A percentile compares a stretch with the other conserved stretches of the same genome.
phyloP scores from a whole-genome alignment of 2,888 invertebrate genomes.

The Sphaeridia pumilis region DNA sequence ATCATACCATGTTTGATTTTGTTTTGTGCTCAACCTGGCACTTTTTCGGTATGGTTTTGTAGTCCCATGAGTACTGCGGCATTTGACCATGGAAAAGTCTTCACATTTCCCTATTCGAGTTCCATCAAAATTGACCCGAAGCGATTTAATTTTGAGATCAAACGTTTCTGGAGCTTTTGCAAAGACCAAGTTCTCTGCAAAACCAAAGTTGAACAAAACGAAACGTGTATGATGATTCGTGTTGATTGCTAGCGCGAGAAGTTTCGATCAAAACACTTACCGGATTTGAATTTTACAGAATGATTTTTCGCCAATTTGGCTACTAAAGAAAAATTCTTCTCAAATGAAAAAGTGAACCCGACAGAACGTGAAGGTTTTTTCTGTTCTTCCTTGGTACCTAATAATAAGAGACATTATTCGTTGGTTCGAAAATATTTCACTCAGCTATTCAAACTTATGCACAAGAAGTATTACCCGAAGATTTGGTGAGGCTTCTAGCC shows the following conservation, averaged over 20 bases:
- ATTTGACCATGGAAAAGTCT: constrained; percentile 26
- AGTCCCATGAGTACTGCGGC: constrained; percentile 19
- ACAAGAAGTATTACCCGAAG: too few species aligned
- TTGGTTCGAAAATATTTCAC: too few species aligned
- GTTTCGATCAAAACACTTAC: constrained; percentile 16
- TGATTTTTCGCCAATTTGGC: constrained; percentile 34
- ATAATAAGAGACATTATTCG: too few species aligned
- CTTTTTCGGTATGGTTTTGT: constrained; percentile 29
- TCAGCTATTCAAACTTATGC: too few species aligned
- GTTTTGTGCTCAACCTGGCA: constrained; percentile 22
- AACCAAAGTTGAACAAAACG: not conserved
- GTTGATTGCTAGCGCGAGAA: too few species aligned
- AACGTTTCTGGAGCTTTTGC: constrained; percentile 29
- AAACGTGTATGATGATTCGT: not conserved
- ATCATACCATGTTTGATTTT: constrained; percentile 32
- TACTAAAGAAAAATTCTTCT: constrained; percentile 32
- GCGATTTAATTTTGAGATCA: constrained; percentile 25
- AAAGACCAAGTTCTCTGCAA: constrained; percentile 28
- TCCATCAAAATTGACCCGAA: constrained; percentile 29
- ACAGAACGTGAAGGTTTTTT: not conserved
- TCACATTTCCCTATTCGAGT: constrained; percentile 28
- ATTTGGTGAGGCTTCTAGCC: constrained; percentile 3
- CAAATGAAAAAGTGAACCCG: constrained; percentile 24
- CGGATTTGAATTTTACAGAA: constrained; percentile 30
- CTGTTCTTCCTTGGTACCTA: not conserved